Conservation (phyloP, 1,140 invertebrate genomes). For the Drosophila lini region DNA sequence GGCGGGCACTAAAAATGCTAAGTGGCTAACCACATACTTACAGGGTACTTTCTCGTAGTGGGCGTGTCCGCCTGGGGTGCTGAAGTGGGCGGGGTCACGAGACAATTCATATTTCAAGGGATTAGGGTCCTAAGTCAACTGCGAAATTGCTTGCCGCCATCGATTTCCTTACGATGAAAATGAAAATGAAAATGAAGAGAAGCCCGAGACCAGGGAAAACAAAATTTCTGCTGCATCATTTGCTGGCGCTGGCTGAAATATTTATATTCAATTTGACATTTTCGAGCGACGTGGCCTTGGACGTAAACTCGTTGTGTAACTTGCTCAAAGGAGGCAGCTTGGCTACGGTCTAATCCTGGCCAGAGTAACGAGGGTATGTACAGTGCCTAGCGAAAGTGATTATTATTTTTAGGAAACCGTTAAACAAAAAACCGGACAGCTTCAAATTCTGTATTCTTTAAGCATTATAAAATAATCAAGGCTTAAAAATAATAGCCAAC, state of each 20-base stretch:
- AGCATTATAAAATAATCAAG: neutral
- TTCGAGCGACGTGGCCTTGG: slow-evolving; percentile 48
- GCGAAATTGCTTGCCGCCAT: slow-evolving; percentile 61
- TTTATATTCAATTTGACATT: slow-evolving; percentile 80
- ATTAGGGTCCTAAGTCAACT: slow-evolving; percentile 76
- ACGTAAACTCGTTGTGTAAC: slow-evolving; percentile 29
- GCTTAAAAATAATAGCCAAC: neutral
- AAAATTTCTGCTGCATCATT: slow-evolving; percentile 68
- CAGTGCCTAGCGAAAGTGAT: neutral
- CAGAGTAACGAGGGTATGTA: neutral
- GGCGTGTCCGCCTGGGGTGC: slow-evolving; percentile 16
- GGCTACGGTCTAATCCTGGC: slow-evolving; percentile 10
- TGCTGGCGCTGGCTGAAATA: slow-evolving; percentile 47
- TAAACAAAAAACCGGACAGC: neutral
- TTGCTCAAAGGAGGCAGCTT: slow-evolving; percentile 6
- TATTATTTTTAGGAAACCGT: neutral
- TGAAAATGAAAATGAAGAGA: slow-evolving; percentile 14
- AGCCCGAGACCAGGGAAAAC: slow-evolving; percentile 18
- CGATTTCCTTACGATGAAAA: slow-evolving; percentile 58
- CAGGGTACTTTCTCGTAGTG: slow-evolving; percentile 12
- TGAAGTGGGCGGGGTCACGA: slow-evolving; percentile 9
- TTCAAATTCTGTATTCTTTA: too few species aligned
- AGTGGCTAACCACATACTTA: slow-evolving; percentile 36
- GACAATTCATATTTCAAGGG: slow-evolving; percentile 69
- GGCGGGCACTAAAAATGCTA: slow-evolving; percentile 11